Conservation (phyloP, 2,888 invertebrate genomes). For the Apamea monoglypha region DNA sequence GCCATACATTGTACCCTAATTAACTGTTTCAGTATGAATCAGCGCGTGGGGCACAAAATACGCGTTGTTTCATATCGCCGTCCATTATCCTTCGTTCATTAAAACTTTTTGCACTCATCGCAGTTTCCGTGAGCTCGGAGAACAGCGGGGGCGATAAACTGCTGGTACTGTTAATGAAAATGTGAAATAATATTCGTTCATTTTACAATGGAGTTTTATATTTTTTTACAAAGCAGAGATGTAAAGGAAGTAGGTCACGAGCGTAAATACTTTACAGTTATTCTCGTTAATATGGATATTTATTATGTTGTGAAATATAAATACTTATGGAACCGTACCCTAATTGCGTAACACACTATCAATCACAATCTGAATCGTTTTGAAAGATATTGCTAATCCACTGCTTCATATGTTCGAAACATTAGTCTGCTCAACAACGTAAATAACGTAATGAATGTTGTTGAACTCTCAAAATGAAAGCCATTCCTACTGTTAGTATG, state of each 20-base stretch:
- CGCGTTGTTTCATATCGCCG: constrained; percentile 48
- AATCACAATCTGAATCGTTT: too few species aligned
- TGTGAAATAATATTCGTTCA: constrained; percentile 9
- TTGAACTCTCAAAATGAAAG: not conserved
- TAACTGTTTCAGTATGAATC: constrained; percentile 51
- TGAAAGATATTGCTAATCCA: not conserved
- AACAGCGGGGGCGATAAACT: constrained; percentile 37
- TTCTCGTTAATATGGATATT: not conserved
- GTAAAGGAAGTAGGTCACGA: too few species aligned
- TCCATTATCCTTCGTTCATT: constrained; percentile 67
- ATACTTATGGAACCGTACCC: too few species aligned
- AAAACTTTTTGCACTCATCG: constrained; percentile 66
- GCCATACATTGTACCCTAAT: constrained; percentile 27
- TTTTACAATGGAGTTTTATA: constrained; percentile 5
- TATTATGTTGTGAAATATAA: not conserved
- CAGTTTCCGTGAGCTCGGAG: constrained; percentile 38
- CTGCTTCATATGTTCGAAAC: not conserved
- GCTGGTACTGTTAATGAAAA: constrained; percentile 9
- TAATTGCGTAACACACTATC: not conserved
- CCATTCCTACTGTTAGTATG: too few species aligned
- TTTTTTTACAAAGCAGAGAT: not conserved
- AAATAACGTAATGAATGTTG: not conserved
- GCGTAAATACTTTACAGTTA: not conserved
- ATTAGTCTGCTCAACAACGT: not conserved
- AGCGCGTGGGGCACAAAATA: constrained; percentile 43